Percentiles rank a stretch among this genome's conserved stretches.
phyloP scores from a whole-genome alignment of 1,140 invertebrate genomes.

The Ooceraea biroi region DNA sequence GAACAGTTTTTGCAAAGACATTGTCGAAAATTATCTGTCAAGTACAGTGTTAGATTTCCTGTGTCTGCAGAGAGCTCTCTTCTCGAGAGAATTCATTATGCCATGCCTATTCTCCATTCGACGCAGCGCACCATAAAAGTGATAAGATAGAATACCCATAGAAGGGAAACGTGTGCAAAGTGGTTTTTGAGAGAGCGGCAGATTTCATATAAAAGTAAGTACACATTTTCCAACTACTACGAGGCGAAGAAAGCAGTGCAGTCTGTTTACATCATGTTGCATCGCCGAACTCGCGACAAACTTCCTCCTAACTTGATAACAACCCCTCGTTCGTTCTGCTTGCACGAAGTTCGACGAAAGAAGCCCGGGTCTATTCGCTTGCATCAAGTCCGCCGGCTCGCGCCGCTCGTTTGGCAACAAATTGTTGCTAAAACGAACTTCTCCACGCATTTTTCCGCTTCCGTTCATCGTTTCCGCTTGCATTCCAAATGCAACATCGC shows the following conservation, averaged over 20 bases:
- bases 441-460: conserved; percentile 41
- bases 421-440: conserved; percentile 58
- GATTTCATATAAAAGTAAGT: conserved; percentile 46
- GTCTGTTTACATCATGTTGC: conserved; percentile 58
- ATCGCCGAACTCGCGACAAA: conserved; percentile 56
- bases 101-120: not conserved
- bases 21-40: not conserved
- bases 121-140: not conserved
- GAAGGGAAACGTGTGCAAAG: not conserved
- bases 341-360: conserved; percentile 58
- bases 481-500: conserved; percentile 4
- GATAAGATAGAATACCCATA: not conserved
- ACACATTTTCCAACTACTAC: conserved; percentile 26
- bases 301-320: conserved; percentile 60
- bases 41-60: not conserved
- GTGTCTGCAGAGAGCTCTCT: not conserved
- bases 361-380: conserved; percentile 51
- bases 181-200: conserved; percentile 19
- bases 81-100: conserved; percentile 3
- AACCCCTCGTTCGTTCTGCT: conserved; percentile 58
- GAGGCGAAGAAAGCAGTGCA: conserved; percentile 43
- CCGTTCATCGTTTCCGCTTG: conserved; percentile 26
- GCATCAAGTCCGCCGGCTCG: conserved; percentile 58
- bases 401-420: conserved; percentile 49
- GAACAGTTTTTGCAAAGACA: not conserved